These are phyloP conservation scores for Muscicapa striata DNA, from an alignment of 2,797 vertebrate genomes.

Conservation along the genomic window DNA sequence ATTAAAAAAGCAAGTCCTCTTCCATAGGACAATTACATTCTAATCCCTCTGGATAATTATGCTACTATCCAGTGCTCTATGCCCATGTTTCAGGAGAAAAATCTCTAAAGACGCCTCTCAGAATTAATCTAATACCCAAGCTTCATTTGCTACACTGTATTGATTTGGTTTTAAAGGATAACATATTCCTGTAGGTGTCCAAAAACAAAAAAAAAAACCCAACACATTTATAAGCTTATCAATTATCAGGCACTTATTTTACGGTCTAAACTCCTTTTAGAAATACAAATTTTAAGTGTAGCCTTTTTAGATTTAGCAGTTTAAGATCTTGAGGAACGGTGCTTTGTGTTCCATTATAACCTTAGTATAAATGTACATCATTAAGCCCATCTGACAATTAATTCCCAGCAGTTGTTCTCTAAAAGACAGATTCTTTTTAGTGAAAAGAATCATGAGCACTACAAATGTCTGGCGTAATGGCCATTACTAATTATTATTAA, in stretches of 20 bases:
- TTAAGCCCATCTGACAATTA: slow-evolving; percentile 16
- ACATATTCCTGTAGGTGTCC: neutral
- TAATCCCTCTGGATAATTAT: neutral
- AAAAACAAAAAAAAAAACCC: neutral
- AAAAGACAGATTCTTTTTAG: slow-evolving; percentile 12
- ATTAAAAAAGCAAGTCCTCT: neutral
- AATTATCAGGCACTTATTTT: neutral
- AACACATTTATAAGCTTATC: neutral
- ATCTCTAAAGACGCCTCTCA: neutral
- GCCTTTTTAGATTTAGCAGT: neutral
- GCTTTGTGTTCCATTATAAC: neutral
- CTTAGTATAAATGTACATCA: neutral
- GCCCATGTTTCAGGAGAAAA: neutral
- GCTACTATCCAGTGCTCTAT: neutral
- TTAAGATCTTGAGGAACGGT: neutral
- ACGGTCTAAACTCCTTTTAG: neutral
- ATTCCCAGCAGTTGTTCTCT: neutral
- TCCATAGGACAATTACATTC: neutral
- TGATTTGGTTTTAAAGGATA: neutral
- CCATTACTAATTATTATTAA: slow-evolving; percentile 42
- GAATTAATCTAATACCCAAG: neutral
- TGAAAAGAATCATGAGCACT: neutral
- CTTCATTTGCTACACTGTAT: neutral
- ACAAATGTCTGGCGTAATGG: neutral
- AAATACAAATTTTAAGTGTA: neutral